Evolutionary conservation across 2,888 invertebrate species (phyloP).

Genomic region (Drosophila niveifrons): DNA sequence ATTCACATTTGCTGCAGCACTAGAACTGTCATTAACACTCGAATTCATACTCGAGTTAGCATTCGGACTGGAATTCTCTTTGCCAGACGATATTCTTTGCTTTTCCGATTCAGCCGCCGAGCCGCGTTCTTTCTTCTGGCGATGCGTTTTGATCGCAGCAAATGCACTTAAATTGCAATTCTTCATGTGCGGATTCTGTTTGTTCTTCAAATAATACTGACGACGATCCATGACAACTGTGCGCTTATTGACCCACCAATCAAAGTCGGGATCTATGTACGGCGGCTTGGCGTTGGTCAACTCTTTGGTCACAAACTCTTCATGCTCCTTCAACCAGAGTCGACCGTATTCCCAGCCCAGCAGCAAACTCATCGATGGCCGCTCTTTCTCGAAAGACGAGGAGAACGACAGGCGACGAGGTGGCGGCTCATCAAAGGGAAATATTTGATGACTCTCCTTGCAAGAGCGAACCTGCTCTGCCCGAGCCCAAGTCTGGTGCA

Average conservation of each 20-base stretch:
- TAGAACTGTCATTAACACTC: no score
- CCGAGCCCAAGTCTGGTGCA: constrained; percentile 44
- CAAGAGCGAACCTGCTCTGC: constrained; percentile 23
- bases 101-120: background rate
- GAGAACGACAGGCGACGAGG: constrained; percentile 13
- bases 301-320: constrained; percentile 17
- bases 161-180: constrained; percentile 52
- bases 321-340: constrained; percentile 47
- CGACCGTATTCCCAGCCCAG: constrained; percentile 59
- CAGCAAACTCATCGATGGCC: constrained; percentile 41
- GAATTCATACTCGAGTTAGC: background rate
- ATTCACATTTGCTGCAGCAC: no score
- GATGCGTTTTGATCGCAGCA: constrained; percentile 21
- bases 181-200: constrained; percentile 39
- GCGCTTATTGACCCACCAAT: constrained; percentile 55
- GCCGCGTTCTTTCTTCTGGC: background rate
- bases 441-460: constrained; percentile 47
- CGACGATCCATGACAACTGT: constrained; percentile 39
- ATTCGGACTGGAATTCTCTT: background rate
- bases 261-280: constrained; percentile 49
- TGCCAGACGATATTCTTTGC: background rate
- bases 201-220: constrained; percentile 36
- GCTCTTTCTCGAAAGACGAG: constrained; percentile 36
- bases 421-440: constrained; percentile 30
- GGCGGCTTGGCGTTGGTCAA: constrained; percentile 16